A percentile compares a stretch with the other conserved stretches of the same genome.
Conservation (phyloP, 2,888 invertebrate genomes). For the Priocnemis perturbator region DNA sequence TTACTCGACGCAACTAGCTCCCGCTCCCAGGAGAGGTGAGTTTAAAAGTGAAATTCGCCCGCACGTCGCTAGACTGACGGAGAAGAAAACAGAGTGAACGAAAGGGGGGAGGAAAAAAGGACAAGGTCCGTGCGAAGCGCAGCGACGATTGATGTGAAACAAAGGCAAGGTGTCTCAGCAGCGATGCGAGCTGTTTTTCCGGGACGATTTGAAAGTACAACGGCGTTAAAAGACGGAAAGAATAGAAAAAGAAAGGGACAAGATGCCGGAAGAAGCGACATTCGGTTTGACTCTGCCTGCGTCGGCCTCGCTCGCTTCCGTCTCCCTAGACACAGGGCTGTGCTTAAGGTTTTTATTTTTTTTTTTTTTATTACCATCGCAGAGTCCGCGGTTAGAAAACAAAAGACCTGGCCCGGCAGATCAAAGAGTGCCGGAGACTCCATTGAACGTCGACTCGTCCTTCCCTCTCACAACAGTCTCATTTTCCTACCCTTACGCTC, state of each 20-base stretch:
- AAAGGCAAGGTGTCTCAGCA: too few species aligned
- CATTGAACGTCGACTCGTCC: conserved; percentile 21
- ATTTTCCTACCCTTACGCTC: neutral
- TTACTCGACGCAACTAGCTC: too few species aligned
- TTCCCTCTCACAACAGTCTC: conserved; percentile 18
- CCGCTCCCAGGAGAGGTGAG: too few species aligned
- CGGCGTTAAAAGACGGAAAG: conserved; percentile 14
- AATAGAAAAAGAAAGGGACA: conserved; percentile 4
- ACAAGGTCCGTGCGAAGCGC: neutral
- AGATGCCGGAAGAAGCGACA: neutral
- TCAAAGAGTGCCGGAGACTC: conserved; percentile 53
- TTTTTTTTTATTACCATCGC: too few species aligned
- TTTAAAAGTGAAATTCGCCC: neutral
- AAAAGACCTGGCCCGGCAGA: conserved; percentile 57
- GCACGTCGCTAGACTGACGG: too few species aligned
- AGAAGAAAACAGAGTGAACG: neutral
- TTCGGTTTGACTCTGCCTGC: too few species aligned
- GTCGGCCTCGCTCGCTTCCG: neutral
- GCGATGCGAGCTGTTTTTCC: conserved; percentile 29
- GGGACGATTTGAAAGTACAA: conserved; percentile 38
- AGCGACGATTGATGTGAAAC: neutral
- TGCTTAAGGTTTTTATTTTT: conserved; percentile 58
- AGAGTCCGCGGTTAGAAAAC: conserved; percentile 59
- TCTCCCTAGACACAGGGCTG: conserved; percentile 24
- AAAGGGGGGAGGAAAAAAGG: neutral